Conservation (phyloP, 2,797 vertebrate genomes). For the Cuculus canorus region DNA sequence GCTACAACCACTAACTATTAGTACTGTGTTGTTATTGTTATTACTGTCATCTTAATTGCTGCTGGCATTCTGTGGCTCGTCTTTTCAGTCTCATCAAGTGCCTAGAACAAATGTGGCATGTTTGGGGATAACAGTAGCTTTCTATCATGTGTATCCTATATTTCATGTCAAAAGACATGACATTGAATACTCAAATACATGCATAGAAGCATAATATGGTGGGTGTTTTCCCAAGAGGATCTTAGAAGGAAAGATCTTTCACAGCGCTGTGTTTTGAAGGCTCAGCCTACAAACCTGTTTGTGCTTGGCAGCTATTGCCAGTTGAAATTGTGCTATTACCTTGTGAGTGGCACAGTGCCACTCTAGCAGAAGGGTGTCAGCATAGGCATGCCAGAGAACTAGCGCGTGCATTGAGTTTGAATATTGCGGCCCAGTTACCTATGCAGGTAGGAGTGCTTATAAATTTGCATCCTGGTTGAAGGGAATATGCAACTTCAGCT, state of each 20-base stretch:
- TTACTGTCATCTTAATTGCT: not conserved
- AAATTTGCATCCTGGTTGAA: not conserved
- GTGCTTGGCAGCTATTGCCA: conserved; percentile 61
- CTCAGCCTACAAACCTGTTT: conserved; percentile 49
- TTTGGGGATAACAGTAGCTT: conserved; percentile 20
- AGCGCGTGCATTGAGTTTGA: conserved; percentile 48
- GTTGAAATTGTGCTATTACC: conserved; percentile 71
- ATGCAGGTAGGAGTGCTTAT: not conserved
- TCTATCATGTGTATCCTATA: not conserved
- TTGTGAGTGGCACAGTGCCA: conserved; percentile 71
- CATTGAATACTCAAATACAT: not conserved
- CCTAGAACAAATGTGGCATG: not conserved
- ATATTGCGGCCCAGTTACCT: conserved; percentile 26
- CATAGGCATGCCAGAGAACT: conserved; percentile 13
- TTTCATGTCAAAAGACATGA: not conserved
- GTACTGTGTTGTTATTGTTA: not conserved
- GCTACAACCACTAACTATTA: not conserved
- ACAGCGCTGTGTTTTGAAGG: conserved; percentile 39
- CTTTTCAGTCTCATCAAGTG: conserved; percentile 4
- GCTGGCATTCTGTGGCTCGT: not conserved
- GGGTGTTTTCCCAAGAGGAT: not conserved
- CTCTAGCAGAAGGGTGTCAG: conserved; percentile 73
- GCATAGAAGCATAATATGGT: not conserved
- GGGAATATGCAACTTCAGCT: not conserved
- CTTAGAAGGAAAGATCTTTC: conserved; percentile 8